A percentile compares a stretch with the other conserved stretches of the same genome.
Evolutionary conservation across 2,888 invertebrate species (phyloP).

Genomic region (Cloeon dipterum): DNA sequence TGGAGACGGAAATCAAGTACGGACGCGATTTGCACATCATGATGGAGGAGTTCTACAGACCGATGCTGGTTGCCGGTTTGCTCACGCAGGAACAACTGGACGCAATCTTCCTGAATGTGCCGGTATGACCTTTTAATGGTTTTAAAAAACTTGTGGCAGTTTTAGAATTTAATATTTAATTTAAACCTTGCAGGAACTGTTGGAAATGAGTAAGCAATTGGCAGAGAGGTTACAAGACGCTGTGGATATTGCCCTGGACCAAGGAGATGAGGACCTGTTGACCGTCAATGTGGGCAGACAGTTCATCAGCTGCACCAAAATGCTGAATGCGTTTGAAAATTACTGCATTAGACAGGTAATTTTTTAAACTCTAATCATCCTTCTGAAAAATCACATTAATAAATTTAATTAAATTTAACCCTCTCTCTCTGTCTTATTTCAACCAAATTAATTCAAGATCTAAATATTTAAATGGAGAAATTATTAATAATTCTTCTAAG

Average conservation of each 20-base stretch:
- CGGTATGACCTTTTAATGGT: not conserved
- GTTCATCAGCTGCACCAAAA: conserved; percentile 62
- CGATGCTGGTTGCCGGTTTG: conserved; percentile 79
- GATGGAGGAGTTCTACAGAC: conserved; percentile 77
- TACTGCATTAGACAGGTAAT: conserved; percentile 66
- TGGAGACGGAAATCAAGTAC: conserved; percentile 90
- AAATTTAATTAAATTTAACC: not conserved
- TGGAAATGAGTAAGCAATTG: conserved; percentile 34
- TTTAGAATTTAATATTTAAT: not conserved
- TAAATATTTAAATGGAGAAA: too few species aligned
- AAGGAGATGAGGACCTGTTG: conserved; percentile 45
- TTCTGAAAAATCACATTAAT: not conserved
- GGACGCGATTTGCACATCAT: conserved; percentile 81
- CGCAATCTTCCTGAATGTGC: conserved; percentile 75
- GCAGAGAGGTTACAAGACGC: conserved; percentile 69
- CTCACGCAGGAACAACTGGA: conserved; percentile 76
- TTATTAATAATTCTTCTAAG: not conserved
- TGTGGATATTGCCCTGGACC: conserved; percentile 48
- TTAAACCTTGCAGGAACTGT: conserved; percentile 12
- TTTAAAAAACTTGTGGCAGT: not conserved
- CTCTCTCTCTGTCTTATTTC: too few species aligned
- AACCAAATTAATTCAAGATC: too few species aligned
- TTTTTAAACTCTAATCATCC: not conserved
- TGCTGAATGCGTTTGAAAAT: conserved; percentile 85
- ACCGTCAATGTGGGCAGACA: conserved; percentile 80